A percentile compares a stretch with the other conserved stretches of the same genome.
phyloP scores from a whole-genome alignment of 1,140 invertebrate species.

The Lucilia sericata region DNA sequence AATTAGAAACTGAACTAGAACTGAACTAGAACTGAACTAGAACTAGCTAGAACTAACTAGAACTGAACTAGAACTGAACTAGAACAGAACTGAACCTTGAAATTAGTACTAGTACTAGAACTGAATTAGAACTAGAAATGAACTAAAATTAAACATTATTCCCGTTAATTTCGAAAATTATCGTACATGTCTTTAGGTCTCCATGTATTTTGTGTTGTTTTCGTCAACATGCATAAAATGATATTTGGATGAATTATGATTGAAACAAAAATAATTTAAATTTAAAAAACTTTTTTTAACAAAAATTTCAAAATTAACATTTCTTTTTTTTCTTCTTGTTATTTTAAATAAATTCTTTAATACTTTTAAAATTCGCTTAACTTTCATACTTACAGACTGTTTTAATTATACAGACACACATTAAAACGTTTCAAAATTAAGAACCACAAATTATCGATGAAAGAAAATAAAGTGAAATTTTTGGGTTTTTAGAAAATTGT shows the following conservation, averaged over 20 bases:
- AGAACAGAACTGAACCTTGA: too few species aligned
- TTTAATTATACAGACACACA: background rate
- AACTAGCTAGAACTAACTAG: too few species aligned
- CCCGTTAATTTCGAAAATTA: too few species aligned
- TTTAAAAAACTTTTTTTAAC: background rate
- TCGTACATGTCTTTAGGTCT: too few species aligned
- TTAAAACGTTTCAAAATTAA: constrained; percentile 2
- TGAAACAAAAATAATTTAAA: background rate
- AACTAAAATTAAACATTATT: too few species aligned
- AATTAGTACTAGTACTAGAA: too few species aligned
- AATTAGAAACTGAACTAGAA: too few species aligned
- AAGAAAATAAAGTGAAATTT: constrained; percentile 39
- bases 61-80: too few species aligned
- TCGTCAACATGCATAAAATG: constrained; percentile 44
- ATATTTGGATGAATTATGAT: constrained; percentile 10
- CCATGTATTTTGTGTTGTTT: background rate
- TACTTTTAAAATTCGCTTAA: constrained; percentile 5
- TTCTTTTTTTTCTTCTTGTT: background rate
- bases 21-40: too few species aligned
- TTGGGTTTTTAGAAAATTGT: constrained; percentile 28
- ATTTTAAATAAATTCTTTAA: background rate
- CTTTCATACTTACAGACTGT: constrained; percentile 45
- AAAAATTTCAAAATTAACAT: background rate
- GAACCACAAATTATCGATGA: constrained; percentile 5
- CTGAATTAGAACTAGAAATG: too few species aligned